Percentiles rank a stretch among this genome's conserved stretches.
Conservation (phyloP, 2,888 invertebrate species). For the Netelia inedita region DNA sequence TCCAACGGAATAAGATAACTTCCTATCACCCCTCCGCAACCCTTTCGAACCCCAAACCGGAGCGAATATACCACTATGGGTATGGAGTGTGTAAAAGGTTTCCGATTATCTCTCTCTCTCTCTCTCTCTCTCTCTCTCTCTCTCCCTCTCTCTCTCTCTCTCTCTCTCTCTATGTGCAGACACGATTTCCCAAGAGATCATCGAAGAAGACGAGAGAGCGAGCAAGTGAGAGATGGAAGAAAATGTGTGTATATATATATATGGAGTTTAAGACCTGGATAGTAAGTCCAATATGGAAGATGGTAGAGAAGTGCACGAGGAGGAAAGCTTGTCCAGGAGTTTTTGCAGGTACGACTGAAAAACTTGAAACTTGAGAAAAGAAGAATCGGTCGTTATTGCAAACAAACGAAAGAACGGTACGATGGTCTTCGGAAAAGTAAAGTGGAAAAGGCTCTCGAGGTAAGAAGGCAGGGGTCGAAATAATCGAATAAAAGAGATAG, state of each 20-base stretch:
- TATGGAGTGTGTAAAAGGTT: conserved; percentile 62
- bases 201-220: conserved; percentile 49
- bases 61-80: conserved; percentile 37
- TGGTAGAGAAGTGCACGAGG: conserved; percentile 21
- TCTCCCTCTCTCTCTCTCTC: conserved; percentile 1
- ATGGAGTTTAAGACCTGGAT: conserved; percentile 29
- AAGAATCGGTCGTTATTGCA: conserved; percentile 43
- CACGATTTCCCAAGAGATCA: conserved; percentile 68
- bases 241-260: conserved; percentile 19
- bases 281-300: conserved; percentile 33
- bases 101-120: conserved; percentile 23
- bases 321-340: conserved; percentile 54
- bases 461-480: conserved; percentile 36
- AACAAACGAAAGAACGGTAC: conserved; percentile 31
- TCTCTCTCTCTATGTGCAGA: conserved; percentile 31
- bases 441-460: conserved; percentile 31
- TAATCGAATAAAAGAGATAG: conserved; percentile 51
- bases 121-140: background rate
- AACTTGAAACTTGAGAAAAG: conserved; percentile 60
- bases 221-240: conserved; percentile 22
- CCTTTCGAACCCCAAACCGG: conserved; percentile 37
- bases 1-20: conserved; percentile 61
- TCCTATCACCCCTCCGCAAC: conserved; percentile 14
- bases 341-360: conserved; percentile 39
- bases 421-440: conserved; percentile 31